These are phyloP conservation scores for Lasioglossum figueresi DNA, from an alignment of 2,888 invertebrate genomes.

Conservation along the genomic window DNA sequence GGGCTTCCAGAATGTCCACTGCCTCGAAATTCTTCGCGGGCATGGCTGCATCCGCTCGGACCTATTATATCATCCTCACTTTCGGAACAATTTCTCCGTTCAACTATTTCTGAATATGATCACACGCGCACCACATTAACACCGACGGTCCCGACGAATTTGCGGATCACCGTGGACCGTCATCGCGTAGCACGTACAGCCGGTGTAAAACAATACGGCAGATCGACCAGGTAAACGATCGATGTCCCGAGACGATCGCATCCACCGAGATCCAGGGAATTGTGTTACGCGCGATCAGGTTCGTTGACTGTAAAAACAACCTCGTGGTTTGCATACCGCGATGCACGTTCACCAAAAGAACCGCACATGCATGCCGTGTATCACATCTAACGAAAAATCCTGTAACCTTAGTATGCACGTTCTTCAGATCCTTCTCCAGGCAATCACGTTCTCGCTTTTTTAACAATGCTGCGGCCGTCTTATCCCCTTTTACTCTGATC, in stretches of 20 bases:
- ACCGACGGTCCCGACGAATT: neutral
- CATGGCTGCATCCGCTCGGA: constrained; percentile 65
- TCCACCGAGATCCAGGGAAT: constrained; percentile 49
- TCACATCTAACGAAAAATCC: neutral
- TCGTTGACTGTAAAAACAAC: constrained; percentile 48
- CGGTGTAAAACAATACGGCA: constrained; percentile 40
- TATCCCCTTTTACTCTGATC: neutral
- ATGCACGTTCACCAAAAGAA: constrained; percentile 16
- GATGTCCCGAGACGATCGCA: constrained; percentile 40
- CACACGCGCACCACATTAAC: neutral
- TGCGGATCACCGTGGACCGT: neutral
- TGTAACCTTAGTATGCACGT: neutral
- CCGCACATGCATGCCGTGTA: neutral
- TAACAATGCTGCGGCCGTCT: neutral
- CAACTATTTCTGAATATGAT: neutral
- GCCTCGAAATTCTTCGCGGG: constrained; percentile 84
- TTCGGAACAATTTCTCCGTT: neutral
- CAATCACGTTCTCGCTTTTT: neutral
- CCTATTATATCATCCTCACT: constrained; percentile 4
- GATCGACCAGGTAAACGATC: constrained; percentile 53
- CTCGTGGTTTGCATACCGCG: constrained; percentile 49
- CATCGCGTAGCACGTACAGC: neutral
- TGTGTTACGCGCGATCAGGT: constrained; percentile 58
- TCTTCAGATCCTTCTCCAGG: neutral
- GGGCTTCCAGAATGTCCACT: constrained; percentile 85